Conservation (phyloP, 2,888 invertebrate genomes). For the Eubasilissa splendida region DNA sequence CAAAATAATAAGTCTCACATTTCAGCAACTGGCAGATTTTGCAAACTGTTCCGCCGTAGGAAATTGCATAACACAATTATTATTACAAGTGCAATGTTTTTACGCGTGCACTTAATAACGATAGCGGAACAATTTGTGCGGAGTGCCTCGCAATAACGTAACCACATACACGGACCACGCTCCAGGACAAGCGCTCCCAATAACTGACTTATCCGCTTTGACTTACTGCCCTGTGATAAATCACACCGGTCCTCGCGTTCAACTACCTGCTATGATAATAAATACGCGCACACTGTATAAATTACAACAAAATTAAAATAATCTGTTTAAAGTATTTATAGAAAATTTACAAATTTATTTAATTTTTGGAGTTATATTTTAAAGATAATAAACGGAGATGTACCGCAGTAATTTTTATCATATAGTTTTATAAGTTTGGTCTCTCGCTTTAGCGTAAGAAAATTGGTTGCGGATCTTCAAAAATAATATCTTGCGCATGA, state of each 20-base stretch:
- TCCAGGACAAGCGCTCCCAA: slow-evolving; percentile 39
- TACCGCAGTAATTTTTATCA: too few relatives aligned
- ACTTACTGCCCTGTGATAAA: slow-evolving; percentile 37
- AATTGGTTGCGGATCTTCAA: too few relatives aligned
- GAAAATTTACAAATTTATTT: too few relatives aligned
- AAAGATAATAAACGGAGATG: too few relatives aligned
- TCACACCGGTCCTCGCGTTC: slow-evolving; percentile 5
- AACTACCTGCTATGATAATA: not conserved
- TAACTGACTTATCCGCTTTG: slow-evolving; percentile 13
- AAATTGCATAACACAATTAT: slow-evolving; percentile 29
- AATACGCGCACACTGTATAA: too few relatives aligned
- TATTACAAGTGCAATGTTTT: slow-evolving; percentile 31
- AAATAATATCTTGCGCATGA: too few relatives aligned
- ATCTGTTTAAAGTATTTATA: too few relatives aligned
- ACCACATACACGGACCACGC: slow-evolving; percentile 41
- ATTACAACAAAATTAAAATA: too few relatives aligned
- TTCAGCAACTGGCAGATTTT: slow-evolving; percentile 6
- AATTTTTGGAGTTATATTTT: too few relatives aligned
- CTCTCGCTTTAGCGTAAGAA: too few relatives aligned
- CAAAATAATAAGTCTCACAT: not conserved
- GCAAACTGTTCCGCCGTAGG: slow-evolving; percentile 20
- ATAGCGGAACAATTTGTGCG: slow-evolving; percentile 45
- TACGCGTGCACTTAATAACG: slow-evolving; percentile 37
- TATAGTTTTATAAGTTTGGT: too few relatives aligned
- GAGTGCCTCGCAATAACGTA: slow-evolving; percentile 35